Base-by-base conservation (phyloP, 2,797 vertebrate species). In the Alouatta caraya region DNA sequence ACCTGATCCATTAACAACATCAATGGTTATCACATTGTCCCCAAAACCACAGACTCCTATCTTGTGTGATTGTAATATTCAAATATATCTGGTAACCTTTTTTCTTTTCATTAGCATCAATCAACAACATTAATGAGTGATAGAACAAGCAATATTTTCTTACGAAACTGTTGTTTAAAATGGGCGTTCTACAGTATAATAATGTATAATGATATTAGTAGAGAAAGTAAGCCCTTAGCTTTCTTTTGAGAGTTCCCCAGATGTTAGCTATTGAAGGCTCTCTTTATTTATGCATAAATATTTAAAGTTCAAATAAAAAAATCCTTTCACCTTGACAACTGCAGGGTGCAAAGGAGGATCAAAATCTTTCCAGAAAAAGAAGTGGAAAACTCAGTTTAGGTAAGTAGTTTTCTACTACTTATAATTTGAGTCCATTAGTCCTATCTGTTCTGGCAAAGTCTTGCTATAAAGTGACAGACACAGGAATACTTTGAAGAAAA, bases 161-260 rank as follows among this genome's bases (percentile, higher is more conserved):
- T 82, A 83, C 57, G 87, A 88, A 96, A 89, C 72, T 93, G 7
- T 90, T 97, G 79, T 15, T 57, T 84, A 88, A 24, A 90, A 80
- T 92, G 92, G 73, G 39, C 78, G 37, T 44, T 93, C 44, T 94
- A 10, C 13, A 59, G 42, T 95, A 97, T 83, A 94, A 97, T 98
- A 96, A 96, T 96, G 48, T 28, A 97, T 92, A 80, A 95, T 28
- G 78, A 87, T 96, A 75, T 61, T 96, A 97, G 93, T 94, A 96
- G 48, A 94, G 67, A 93, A 75, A 79, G 28, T 30, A 79, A 96
- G 39, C 9, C 48, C 85, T 97, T 78, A 79, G 73, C 37, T 83
- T 94, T 80, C 84, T 87, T 93, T 93, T 28, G 44, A 73, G 37
- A 88, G 84, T 85, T 50, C 30, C 83, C 48, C 46, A 95, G 73